Percentiles rank a stretch among this genome's conserved stretches.
These are phyloP conservation scores for Nipponacmea schrenckii DNA, from an alignment of 2,888 invertebrate species.

Conservation along the genomic window DNA sequence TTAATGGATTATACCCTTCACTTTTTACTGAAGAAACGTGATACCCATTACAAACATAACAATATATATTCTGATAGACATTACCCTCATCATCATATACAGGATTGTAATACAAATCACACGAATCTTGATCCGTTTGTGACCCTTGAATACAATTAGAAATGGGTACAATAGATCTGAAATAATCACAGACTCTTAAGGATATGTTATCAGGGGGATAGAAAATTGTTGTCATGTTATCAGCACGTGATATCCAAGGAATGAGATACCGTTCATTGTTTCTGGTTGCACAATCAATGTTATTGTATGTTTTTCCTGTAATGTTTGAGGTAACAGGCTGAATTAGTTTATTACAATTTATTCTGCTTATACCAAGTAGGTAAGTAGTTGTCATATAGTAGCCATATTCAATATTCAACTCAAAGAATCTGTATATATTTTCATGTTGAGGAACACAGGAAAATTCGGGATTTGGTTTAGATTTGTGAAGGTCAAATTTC, in stretches of 20 bases:
- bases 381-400: background rate
- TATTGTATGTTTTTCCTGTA: background rate
- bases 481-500: background rate
- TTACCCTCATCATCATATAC: background rate
- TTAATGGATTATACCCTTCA: background rate
- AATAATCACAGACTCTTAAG: slow-evolving; percentile 3
- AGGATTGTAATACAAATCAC: background rate
- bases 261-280: background rate
- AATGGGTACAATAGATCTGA: background rate
- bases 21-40: background rate
- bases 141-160: slow-evolving; percentile 12
- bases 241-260: background rate
- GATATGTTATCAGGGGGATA: background rate
- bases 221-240: background rate
- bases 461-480: background rate
- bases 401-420: background rate
- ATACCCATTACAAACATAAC: slow-evolving; percentile 28
- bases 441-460: background rate
- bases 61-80: slow-evolving; percentile 32
- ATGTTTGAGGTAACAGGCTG: background rate
- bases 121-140: background rate
- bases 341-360: background rate
- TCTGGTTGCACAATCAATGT: background rate
- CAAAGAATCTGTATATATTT: background rate
- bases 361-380: background rate